Conservation (phyloP, 2,797 vertebrate genomes). For the Taenioides sp. region DNA sequence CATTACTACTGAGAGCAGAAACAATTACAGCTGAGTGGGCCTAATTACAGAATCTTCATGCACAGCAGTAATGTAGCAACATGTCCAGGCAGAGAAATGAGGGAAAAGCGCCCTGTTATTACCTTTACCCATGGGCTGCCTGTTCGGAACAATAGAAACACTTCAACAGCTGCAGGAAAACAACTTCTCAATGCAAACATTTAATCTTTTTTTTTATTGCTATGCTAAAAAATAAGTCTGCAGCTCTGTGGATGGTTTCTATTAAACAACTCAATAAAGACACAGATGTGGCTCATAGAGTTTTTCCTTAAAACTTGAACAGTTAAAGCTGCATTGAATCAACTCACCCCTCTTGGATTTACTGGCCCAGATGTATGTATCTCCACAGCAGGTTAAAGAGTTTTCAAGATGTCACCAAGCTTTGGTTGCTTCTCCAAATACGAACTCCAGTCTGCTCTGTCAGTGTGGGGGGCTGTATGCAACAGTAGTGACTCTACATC, state of each 20-base stretch:
- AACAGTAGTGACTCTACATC: conserved; percentile 61
- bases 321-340: conserved; percentile 7
- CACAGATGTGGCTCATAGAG: neutral
- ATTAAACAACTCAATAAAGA: neutral
- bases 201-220: neutral
- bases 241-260: neutral
- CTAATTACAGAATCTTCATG: conserved; percentile 4
- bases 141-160: conserved; percentile 48
- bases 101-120: conserved; percentile 54
- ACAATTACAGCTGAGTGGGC: conserved; percentile 5
- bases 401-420: conserved; percentile 35
- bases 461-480: conserved; percentile 22
- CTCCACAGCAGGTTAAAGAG: conserved; percentile 8
- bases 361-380: neutral
- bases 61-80: conserved; percentile 24
- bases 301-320: neutral
- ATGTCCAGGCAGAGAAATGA: conserved; percentile 53
- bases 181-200: neutral
- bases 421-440: conserved; percentile 35
- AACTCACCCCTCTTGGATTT: conserved; percentile 37
- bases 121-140: conserved; percentile 35
- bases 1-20: conserved; percentile 1
- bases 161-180: neutral
- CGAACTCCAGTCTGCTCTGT: conserved; percentile 14
- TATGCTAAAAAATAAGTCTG: neutral